phyloP scores from a whole-genome alignment of 2,888 invertebrate genomes.

The Parapristionchus giblindavisi region DNA sequence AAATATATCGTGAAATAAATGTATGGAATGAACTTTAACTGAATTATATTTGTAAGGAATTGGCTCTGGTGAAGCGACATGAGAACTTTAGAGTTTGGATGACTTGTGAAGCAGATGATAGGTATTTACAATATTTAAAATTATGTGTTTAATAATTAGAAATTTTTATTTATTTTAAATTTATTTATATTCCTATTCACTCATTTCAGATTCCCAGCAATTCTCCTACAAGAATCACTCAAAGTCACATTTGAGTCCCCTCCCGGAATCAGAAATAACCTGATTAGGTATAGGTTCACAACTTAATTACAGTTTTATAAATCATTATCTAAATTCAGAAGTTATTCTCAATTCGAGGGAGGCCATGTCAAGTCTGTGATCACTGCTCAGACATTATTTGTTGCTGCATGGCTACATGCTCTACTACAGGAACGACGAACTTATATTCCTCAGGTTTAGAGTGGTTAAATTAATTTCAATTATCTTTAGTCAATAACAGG shows the following conservation, averaged over 20 bases:
- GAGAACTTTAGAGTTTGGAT: constrained; percentile 83
- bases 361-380: constrained; percentile 65
- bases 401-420: constrained; percentile 87
- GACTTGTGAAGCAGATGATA: constrained; percentile 83
- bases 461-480: neutral
- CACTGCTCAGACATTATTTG: constrained; percentile 76
- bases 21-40: too few relatives aligned
- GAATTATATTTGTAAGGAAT: constrained; percentile 70
- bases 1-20: too few relatives aligned
- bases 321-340: neutral
- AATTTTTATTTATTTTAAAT: neutral
- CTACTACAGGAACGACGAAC: constrained; percentile 86
- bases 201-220: constrained; percentile 46
- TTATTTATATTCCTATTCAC: neutral
- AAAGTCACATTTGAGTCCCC: constrained; percentile 75
- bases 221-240: constrained; percentile 59
- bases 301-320: constrained; percentile 46
- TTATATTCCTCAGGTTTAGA: constrained; percentile 81
- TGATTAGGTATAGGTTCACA: constrained; percentile 68
- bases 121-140: neutral
- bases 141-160: constrained; percentile 72
- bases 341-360: constrained; percentile 40
- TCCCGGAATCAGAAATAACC: constrained; percentile 81
- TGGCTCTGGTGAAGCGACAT: constrained; percentile 74
- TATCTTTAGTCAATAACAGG: constrained; percentile 72